Conservation (phyloP, 2,797 vertebrate species). For the Gambelia wislizenii region DNA sequence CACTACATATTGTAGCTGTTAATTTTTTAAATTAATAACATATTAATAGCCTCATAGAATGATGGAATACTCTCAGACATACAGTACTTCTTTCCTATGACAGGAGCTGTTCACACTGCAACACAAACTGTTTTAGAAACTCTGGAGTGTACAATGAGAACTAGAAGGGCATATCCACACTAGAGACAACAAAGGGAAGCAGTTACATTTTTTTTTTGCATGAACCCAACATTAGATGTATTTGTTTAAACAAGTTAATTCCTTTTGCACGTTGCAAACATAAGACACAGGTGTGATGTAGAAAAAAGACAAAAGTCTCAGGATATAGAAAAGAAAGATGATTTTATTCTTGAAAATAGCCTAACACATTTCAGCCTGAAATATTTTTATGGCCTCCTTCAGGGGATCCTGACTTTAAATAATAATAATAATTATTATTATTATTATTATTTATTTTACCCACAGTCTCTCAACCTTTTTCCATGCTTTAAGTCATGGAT, state of each 20-base stretch:
- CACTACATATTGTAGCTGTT: not conserved
- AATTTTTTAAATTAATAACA: not conserved
- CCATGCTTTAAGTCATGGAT: no score
- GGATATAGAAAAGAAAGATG: no score
- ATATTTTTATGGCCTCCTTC: no score
- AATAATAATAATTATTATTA: no score
- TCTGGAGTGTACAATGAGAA: not conserved
- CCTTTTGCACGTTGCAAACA: not conserved
- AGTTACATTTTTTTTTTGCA: slow-evolving; percentile 1
- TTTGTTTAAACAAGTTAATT: not conserved
- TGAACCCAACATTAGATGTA: not conserved
- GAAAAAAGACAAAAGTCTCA: no score
- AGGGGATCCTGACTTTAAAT: no score
- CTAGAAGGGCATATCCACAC: not conserved
- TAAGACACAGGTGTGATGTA: not conserved
- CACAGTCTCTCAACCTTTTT: no score
- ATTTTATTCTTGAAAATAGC: no score
- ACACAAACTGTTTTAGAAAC: not conserved
- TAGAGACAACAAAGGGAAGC: accelerated
- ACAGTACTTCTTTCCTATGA: not conserved
- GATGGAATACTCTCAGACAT: not conserved
- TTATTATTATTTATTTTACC: no score
- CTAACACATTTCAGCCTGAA: no score
- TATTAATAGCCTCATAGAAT: not conserved
- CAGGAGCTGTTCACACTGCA: not conserved